These are phyloP conservation scores for Enoplosus armatus DNA, from an alignment of 2,797 vertebrate species.

Conservation along the genomic window DNA sequence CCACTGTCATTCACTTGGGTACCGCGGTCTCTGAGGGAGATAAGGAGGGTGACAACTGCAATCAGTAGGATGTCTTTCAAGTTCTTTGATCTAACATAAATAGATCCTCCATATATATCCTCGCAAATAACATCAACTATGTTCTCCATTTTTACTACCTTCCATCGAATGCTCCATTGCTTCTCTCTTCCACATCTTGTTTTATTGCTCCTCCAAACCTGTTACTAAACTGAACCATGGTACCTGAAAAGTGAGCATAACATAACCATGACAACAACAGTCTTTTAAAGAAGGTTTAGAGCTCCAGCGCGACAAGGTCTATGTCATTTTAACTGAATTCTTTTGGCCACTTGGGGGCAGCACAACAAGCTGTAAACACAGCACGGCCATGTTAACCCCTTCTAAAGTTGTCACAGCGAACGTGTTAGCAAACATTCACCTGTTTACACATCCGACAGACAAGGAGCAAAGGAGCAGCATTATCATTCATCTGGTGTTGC, in stretches of 20 bases:
- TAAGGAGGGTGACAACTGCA: background rate
- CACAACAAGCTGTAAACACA: background rate
- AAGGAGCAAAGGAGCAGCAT: background rate
- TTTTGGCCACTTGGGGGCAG: slow-evolving; percentile 2
- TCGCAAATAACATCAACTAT: background rate
- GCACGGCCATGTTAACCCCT: background rate
- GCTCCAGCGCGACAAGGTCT: background rate
- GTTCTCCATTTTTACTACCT: slow-evolving; percentile 43
- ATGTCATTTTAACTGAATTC: no score
- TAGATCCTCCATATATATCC: background rate
- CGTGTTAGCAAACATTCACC: background rate
- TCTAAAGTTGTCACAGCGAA: background rate
- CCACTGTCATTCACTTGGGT: slow-evolving; percentile 27
- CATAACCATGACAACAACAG: background rate
- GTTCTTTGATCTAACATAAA: background rate
- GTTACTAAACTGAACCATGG: slow-evolving; percentile 71
- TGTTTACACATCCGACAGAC: background rate
- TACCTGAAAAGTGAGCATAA: slow-evolving; percentile 49
- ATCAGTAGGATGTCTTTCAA: background rate
- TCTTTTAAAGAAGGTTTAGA: background rate
- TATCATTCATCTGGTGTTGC: background rate
- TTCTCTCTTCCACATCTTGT: slow-evolving; percentile 58
- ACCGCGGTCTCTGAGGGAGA: slow-evolving; percentile 43
- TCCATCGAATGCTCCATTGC: slow-evolving; percentile 45
- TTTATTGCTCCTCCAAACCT: slow-evolving; percentile 55